These are phyloP conservation scores for Anthoptus insignis DNA, from an alignment of 2,888 invertebrate species.

Conservation along the genomic window DNA sequence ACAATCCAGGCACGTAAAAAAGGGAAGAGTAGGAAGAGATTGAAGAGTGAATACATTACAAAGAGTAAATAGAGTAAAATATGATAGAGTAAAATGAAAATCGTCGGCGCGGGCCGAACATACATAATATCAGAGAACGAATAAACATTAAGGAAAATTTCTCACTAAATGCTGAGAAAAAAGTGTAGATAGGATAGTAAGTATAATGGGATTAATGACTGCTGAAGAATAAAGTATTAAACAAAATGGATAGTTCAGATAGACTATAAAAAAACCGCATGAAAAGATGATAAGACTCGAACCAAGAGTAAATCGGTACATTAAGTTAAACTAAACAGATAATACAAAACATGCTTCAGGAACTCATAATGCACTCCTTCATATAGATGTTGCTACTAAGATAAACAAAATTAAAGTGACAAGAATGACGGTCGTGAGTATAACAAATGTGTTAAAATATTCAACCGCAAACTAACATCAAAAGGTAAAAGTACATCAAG, in stretches of 20 bases:
- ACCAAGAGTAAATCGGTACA: no score
- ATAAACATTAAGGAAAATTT: no score
- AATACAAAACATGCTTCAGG: not conserved
- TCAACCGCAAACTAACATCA: slow-evolving; percentile 32
- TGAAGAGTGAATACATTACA: not conserved
- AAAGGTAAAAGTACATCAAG: slow-evolving; percentile 34
- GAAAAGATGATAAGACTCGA: no score
- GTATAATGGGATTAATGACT: no score
- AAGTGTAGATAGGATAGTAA: no score
- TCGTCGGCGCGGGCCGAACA: no score
- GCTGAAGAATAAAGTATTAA: no score
- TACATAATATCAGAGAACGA: no score
- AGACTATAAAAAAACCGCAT: no score
- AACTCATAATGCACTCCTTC: slow-evolving; percentile 20
- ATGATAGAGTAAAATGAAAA: not conserved
- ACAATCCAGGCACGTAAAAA: not conserved
- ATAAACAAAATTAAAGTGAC: slow-evolving; percentile 37
- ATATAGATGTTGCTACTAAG: slow-evolving; percentile 6
- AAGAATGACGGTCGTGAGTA: slow-evolving; percentile 22
- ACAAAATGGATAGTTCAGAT: no score
- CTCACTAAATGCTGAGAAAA: no score
- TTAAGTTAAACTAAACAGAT: slow-evolving; percentile 7
- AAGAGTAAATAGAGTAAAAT: no score
- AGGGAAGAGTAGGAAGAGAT: not conserved
- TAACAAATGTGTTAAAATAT: slow-evolving; percentile 34